Evolutionary conservation across 2,888 invertebrate species (phyloP).

Genomic region (Andrena trimmerana): DNA sequence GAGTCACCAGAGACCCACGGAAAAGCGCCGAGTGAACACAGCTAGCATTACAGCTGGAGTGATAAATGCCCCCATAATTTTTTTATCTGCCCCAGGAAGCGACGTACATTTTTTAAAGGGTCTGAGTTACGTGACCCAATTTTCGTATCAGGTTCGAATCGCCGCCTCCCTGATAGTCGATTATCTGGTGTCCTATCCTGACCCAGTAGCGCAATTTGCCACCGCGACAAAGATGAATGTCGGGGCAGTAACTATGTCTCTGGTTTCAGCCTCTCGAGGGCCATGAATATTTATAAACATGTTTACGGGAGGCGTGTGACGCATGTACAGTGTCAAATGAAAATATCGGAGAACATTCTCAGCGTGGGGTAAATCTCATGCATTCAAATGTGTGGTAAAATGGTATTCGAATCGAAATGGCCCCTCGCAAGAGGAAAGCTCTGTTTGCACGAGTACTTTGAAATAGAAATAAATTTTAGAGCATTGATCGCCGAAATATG

Average conservation of each 20-base stretch:
- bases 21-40: not conserved
- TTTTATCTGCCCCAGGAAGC: not conserved
- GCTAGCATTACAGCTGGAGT: not conserved
- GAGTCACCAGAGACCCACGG: not conserved
- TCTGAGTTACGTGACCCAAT: not conserved
- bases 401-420: constrained; percentile 1
- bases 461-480: too few relatives aligned
- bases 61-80: constrained; percentile 16
- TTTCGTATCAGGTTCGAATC: constrained; percentile 14
- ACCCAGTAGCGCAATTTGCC: not conserved
- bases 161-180: not conserved
- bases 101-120: constrained; percentile 13
- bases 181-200: constrained; percentile 22
- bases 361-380: not conserved
- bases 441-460: too few relatives aligned
- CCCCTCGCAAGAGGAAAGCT: too few relatives aligned
- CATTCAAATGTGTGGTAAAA: not conserved
- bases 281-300: constrained; percentile 7
- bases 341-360: not conserved
- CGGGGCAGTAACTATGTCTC: not conserved
- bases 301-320: not conserved
- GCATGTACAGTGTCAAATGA: not conserved
- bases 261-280: not conserved
- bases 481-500: too few relatives aligned
- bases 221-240: not conserved